Evolutionary conservation across 2,888 invertebrate genomes (phyloP).

Genomic region (Priocnemis perturbator): DNA sequence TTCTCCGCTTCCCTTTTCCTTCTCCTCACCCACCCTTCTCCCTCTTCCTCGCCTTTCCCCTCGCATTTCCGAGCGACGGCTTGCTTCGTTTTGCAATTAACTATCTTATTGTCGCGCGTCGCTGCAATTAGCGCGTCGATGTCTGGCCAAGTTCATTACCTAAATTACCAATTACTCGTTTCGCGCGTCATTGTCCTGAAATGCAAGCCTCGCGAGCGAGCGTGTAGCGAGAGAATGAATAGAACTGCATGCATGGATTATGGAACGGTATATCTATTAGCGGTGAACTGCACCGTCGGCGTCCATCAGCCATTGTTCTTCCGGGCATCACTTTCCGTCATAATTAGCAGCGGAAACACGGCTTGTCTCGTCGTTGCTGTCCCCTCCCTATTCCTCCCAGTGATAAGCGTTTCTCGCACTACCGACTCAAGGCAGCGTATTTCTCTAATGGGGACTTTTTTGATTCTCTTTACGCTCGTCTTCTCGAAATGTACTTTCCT

Average conservation of each 20-base stretch:
- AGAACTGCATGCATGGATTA: too few species aligned
- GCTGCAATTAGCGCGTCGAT: background rate
- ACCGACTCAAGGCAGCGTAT: too few species aligned
- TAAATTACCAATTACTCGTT: conserved; percentile 29
- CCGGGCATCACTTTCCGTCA: background rate
- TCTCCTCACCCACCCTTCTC: conserved; percentile 38
- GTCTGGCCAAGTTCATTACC: conserved; percentile 26
- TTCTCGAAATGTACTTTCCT: too few species aligned
- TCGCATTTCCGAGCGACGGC: conserved; percentile 18
- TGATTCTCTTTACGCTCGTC: background rate
- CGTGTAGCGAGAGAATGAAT: too few species aligned
- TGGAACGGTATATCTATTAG: background rate
- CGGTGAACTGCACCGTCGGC: background rate
- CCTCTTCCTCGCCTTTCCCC: conserved; percentile 11
- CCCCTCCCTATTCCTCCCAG: background rate
- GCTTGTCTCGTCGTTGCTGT: background rate
- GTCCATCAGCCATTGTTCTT: conserved; percentile 5
- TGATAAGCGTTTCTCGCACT: background rate
- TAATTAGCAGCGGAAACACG: background rate
- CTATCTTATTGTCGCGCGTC: conserved; percentile 36
- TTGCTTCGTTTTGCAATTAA: conserved; percentile 35
- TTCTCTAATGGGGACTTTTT: background rate
- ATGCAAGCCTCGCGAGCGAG: too few species aligned
- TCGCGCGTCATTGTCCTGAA: conserved; percentile 9
- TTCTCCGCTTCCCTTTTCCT: conserved; percentile 4